A percentile compares a stretch with the other conserved stretches of the same genome.
Conservation (phyloP, 2,888 invertebrate species). For the Byasa hedistus region DNA sequence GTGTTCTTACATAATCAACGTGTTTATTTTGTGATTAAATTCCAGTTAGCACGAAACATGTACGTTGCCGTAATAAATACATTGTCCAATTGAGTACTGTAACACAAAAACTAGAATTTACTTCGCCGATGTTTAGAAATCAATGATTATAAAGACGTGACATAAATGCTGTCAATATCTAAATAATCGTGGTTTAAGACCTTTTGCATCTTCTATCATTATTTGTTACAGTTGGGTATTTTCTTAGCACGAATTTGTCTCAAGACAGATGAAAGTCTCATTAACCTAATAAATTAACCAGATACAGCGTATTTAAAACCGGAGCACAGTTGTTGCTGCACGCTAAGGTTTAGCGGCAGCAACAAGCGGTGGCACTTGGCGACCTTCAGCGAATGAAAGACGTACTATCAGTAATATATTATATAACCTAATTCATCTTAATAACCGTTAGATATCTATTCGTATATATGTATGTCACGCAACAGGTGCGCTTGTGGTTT, state of each 20-base stretch:
- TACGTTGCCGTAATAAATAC: constrained; percentile 7
- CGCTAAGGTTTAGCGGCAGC: neutral
- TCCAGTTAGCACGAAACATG: constrained; percentile 10
- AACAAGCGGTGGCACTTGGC: neutral
- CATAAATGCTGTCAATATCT: neutral
- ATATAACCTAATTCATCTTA: neutral
- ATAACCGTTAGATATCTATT: neutral
- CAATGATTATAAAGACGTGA: neutral
- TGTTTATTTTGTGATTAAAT: constrained; percentile 20
- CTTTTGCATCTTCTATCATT: neutral
- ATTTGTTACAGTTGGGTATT: neutral
- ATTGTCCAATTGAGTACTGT: neutral
- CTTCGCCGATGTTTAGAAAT: neutral
- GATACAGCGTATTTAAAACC: neutral
- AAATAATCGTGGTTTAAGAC: neutral
- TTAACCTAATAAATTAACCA: neutral
- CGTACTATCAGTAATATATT: too few relatives aligned
- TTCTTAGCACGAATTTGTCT: neutral
- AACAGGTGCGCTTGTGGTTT: too few relatives aligned
- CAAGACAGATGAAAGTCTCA: neutral
- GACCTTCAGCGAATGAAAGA: neutral
- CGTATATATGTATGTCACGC: neutral
- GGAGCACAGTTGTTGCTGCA: neutral
- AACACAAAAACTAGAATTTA: neutral
- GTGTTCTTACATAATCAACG: constrained; percentile 7